These are phyloP conservation scores for Cebus imitator DNA, from an alignment of 2,113 vertebrate species.

Conservation along the genomic window DNA sequence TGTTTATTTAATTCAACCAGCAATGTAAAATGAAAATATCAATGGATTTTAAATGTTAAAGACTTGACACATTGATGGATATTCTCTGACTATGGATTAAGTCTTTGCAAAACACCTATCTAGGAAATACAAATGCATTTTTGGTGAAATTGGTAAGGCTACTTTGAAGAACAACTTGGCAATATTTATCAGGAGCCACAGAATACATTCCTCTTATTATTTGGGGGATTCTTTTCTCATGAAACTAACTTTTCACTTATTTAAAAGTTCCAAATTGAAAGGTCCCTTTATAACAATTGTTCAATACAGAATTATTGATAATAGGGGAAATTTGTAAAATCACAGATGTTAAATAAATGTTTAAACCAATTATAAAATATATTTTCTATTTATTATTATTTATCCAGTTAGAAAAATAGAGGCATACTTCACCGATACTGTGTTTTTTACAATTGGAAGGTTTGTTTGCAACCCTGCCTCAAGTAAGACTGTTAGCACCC, in stretches of 20 bases:
- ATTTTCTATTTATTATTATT: neutral
- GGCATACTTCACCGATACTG: neutral
- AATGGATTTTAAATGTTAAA: neutral
- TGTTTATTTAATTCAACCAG: neutral
- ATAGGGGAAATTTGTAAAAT: neutral
- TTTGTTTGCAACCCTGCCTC: neutral
- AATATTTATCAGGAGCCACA: neutral
- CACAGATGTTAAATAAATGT: neutral
- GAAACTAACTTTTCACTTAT: neutral
- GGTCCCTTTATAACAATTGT: neutral
- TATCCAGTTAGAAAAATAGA: neutral
- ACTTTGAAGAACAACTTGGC: neutral
- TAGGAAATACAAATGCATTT: neutral
- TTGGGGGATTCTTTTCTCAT: neutral
- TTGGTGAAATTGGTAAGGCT: neutral
- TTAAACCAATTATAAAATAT: neutral
- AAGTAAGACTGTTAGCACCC: neutral
- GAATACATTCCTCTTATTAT: neutral
- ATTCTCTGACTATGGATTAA: neutral
- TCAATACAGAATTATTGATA: neutral
- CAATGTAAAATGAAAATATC: neutral
- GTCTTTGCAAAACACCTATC: neutral
- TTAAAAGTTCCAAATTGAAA: neutral
- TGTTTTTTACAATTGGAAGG: neutral
- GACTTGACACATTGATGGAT: neutral